Base-by-base conservation (phyloP, 2,888 invertebrate genomes). In the Scelioninae gen. 1 region DNA sequence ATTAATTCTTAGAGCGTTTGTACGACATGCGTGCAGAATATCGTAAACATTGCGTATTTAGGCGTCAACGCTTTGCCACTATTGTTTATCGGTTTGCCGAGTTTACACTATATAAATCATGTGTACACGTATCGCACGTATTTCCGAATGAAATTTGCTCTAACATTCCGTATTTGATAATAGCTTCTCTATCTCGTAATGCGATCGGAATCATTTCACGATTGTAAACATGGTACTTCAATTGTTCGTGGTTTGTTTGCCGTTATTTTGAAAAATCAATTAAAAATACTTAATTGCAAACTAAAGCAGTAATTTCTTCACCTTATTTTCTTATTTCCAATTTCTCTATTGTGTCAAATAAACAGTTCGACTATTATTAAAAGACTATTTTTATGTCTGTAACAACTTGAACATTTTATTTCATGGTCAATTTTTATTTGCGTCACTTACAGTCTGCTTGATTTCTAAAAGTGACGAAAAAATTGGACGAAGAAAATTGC, bases 21-120 rank as follows among this genome's bases (percentile, higher is more conserved):
- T 69, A 55, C 58, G 80, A 75, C 60, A 63, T 58, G 80, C 69
- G 63, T 80, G 68, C 15, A 32, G 63, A 80, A 69, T 80, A 80
- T 58, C 75, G 75, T 69, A 74, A 80, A 69, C 69, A 69, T 29
- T 55, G 55, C 62, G 68, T 74, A 75, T 75, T 74, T 75, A 32
- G 68, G 53, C 80, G 43, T 80, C 62, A 74, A 62, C 68, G 74
- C 55, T 74, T 75, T 56, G 69, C 69, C 34, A 62, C 74, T 63
- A 75, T 80, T 80, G 75, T 80, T 80, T 75, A 74, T 63, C 69
- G 68, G 75, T 75, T 63, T 62, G 53, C 51, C 68, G 60, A 80
- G 62, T 80, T 80, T 80, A 74, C 80, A 80, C 74, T 74, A 74
- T 62, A 80, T 80, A 74, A 80, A 80, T 80, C 80, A 80, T 45